A percentile compares a stretch with the other conserved stretches of the same genome.
These are phyloP conservation scores for Clarias platycephalus DNA, from an alignment of 2,797 vertebrate species.

Conservation along the genomic window DNA sequence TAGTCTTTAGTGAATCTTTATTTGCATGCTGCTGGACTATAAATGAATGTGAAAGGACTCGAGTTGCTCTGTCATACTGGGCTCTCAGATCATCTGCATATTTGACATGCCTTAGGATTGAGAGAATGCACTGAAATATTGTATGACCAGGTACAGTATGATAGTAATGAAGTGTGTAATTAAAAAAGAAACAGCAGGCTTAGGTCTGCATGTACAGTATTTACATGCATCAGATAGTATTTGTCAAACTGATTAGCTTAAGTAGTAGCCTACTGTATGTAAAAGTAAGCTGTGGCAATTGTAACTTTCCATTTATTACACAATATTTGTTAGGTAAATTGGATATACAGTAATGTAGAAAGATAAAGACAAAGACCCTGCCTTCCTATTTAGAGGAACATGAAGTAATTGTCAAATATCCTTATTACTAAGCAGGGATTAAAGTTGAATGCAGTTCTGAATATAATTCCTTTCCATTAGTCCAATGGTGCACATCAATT, in stretches of 20 bases:
- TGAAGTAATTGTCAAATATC: background rate
- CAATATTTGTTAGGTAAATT: background rate
- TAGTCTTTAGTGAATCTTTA: no score
- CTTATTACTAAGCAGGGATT: slow-evolving; percentile 4
- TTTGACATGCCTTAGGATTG: background rate
- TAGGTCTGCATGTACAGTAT: background rate
- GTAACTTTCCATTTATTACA: background rate
- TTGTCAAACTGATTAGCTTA: background rate
- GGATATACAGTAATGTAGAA: background rate
- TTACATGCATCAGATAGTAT: background rate
- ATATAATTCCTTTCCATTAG: slow-evolving; percentile 10
- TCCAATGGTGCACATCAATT: slow-evolving; percentile 5
- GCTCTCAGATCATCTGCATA: no score
- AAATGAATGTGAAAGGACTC: no score
- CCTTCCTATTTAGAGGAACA: background rate
- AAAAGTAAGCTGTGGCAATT: background rate
- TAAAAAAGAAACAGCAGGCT: background rate
- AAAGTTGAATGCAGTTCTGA: background rate
- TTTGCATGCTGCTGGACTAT: no score
- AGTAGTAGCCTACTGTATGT: background rate
- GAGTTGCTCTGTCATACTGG: no score
- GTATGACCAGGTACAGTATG: background rate
- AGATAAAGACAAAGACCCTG: background rate
- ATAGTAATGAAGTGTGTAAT: no score
- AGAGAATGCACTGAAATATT: background rate